phyloP scores from a whole-genome alignment of 2,888 invertebrate species.

The Cremastinae sp. region DNA sequence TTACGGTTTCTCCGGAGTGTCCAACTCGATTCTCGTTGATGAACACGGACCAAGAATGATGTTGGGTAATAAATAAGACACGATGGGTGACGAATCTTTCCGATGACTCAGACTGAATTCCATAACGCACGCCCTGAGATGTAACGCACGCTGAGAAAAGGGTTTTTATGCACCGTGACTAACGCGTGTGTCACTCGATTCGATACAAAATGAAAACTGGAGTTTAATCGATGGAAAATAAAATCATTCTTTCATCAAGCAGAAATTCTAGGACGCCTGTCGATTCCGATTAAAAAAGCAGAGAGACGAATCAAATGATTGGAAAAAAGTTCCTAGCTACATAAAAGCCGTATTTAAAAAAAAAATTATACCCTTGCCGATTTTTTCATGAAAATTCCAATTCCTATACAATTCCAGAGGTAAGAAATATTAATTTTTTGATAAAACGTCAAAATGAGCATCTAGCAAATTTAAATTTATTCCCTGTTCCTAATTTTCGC shows the following conservation, averaged over 20 bases:
- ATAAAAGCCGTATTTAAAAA: too few species aligned
- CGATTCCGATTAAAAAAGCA: too few species aligned
- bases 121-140: background rate
- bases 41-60: conserved; percentile 19
- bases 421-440: too few species aligned
- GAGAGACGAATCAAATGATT: too few species aligned
- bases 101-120: conserved; percentile 48
- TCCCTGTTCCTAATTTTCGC: too few species aligned
- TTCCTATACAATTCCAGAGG: too few species aligned
- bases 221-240: background rate
- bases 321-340: too few species aligned
- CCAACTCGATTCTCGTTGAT: conserved; percentile 4
- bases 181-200: background rate
- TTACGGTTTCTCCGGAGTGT: conserved; percentile 12
- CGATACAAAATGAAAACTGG: background rate
- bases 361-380: too few species aligned
- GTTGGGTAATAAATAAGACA: conserved; percentile 19
- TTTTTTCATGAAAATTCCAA: too few species aligned
- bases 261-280: too few species aligned
- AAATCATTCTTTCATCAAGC: background rate
- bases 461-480: too few species aligned
- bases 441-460: too few species aligned
- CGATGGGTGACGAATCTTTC: conserved; percentile 39
- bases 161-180: background rate
- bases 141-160: background rate